phyloP scores from a whole-genome alignment of 2,797 vertebrate species.

The Scolopax rusticola region DNA sequence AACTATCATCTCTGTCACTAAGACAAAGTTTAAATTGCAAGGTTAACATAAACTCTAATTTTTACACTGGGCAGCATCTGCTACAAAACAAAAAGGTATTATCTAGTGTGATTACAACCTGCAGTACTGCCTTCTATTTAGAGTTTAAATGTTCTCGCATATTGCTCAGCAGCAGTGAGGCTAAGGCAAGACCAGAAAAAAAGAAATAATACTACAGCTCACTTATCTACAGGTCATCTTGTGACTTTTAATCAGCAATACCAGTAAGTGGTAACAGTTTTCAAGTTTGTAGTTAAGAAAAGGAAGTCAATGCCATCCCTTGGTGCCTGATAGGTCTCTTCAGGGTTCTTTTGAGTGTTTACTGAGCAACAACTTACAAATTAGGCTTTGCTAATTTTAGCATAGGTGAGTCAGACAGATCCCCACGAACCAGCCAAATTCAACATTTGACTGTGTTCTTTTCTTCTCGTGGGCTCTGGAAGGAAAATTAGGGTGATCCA shows the following conservation, averaged over 20 bases:
- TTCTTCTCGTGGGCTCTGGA: neutral
- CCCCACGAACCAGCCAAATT: neutral
- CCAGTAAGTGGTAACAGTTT: neutral
- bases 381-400: neutral
- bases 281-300: neutral
- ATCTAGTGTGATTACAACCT: neutral
- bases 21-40: neutral
- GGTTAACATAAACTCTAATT: neutral
- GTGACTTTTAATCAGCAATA: neutral
- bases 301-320: neutral
- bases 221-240: neutral
- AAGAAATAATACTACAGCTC: neutral
- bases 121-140: neutral
- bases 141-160: neutral
- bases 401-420: neutral
- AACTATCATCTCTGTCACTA: neutral
- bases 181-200: neutral
- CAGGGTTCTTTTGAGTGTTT: neutral
- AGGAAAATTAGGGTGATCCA: neutral
- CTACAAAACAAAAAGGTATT: neutral
- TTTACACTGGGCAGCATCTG: neutral
- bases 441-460: neutral
- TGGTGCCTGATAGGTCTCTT: neutral
- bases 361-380: neutral
- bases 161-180: neutral